Conservation (phyloP, 2,113 vertebrate species). For the Myotis brandtii region DNA sequence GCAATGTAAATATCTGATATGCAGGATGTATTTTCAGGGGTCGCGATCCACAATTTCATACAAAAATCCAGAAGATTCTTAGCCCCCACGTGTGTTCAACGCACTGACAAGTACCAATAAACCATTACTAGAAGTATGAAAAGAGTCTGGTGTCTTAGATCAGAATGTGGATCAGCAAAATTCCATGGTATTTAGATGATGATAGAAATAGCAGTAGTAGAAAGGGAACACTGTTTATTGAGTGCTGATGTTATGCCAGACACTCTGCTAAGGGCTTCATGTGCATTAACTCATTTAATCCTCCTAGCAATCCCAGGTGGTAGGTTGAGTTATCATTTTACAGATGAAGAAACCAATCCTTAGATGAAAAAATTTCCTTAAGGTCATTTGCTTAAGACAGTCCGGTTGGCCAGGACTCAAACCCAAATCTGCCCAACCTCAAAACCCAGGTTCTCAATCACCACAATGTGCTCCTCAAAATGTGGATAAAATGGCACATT, state of each 20-base stretch:
- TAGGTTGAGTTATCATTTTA: background rate
- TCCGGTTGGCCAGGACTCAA: background rate
- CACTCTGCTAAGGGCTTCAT: background rate
- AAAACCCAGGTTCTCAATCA: background rate
- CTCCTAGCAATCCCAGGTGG: background rate
- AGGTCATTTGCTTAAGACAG: background rate
- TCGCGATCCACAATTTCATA: background rate
- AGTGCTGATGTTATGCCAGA: background rate
- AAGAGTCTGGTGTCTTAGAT: background rate
- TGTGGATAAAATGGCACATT: slow-evolving; percentile 61
- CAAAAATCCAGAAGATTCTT: background rate
- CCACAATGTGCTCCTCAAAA: background rate
- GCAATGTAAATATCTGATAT: no score
- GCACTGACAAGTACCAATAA: background rate
- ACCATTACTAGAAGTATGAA: background rate
- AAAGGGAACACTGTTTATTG: background rate
- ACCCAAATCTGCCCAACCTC: background rate
- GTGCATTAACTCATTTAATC: background rate
- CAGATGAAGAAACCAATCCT: background rate
- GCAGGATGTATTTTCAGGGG: no score
- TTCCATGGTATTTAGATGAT: background rate
- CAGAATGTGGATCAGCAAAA: slow-evolving; percentile 9
- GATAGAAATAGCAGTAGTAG: background rate
- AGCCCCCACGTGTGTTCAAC: background rate
- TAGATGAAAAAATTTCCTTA: background rate